Evolutionary conservation across 2,888 invertebrate species (phyloP).

Genomic region (Calameuta filiformis): DNA sequence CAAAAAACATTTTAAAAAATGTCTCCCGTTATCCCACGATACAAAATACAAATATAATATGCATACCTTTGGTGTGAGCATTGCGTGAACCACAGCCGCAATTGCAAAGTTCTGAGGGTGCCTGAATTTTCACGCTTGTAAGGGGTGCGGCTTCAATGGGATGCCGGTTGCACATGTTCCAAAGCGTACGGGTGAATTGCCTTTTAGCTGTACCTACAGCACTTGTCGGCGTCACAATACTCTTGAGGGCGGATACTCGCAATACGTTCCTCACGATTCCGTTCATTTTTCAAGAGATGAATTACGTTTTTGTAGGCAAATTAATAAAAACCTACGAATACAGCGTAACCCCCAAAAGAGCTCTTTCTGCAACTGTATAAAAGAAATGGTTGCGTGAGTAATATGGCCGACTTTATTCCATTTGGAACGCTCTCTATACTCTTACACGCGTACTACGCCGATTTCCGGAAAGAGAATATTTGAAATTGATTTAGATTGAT

Average conservation of each 20-base stretch:
- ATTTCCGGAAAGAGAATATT: neutral
- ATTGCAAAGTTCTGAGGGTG: constrained; percentile 73
- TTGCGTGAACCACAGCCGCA: constrained; percentile 75
- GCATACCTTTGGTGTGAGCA: constrained; percentile 78
- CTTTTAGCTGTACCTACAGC: constrained; percentile 69
- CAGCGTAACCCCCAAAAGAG: neutral
- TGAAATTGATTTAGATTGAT: neutral
- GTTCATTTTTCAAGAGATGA: constrained; percentile 71
- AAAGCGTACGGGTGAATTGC: constrained; percentile 77
- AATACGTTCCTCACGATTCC: constrained; percentile 74
- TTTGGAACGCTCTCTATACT: neutral
- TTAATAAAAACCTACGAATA: neutral
- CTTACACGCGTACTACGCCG: neutral
- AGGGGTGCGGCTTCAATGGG: constrained; percentile 46
- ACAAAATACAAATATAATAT: constrained; percentile 15
- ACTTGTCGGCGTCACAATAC: constrained; percentile 62
- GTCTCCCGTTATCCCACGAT: neutral
- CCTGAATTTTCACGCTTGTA: constrained; percentile 63
- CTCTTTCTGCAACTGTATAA: neutral
- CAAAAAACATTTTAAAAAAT: neutral
- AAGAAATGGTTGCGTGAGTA: constrained; percentile 2
- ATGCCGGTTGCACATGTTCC: constrained; percentile 75
- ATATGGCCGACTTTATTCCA: neutral
- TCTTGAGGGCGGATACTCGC: constrained; percentile 65
- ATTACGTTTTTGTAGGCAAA: neutral